Percentiles rank a stretch among this genome's conserved stretches.
Evolutionary conservation across 2,888 invertebrate species (phyloP).

Genomic region (Drosophila yooni): DNA sequence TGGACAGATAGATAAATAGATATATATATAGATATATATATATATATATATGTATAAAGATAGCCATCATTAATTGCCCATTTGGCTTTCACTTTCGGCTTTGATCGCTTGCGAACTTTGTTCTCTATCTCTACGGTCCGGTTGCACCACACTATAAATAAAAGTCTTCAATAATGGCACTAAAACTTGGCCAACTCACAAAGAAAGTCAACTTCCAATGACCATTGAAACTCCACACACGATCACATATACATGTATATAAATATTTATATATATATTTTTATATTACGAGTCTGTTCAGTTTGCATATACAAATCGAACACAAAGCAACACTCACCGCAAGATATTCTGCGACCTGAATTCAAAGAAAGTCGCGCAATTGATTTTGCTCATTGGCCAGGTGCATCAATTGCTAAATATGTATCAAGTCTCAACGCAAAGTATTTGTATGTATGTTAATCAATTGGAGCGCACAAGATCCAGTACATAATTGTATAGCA

Average conservation of each 20-base stretch:
- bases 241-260: neutral
- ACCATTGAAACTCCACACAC: slow-evolving; percentile 11
- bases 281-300: neutral
- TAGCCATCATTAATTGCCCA: slow-evolving; percentile 54
- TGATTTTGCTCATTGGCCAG: neutral
- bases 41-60: neutral
- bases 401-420: neutral
- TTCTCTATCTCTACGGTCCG: neutral
- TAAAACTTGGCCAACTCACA: slow-evolving; percentile 24
- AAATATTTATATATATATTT: neutral
- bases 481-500: neutral
- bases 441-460: neutral
- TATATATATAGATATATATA: neutral
- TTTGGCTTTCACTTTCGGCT: slow-evolving; percentile 53
- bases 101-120: slow-evolving; percentile 22
- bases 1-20: slow-evolving; percentile 6
- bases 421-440: neutral
- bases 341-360: slow-evolving; percentile 5
- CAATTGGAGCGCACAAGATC: neutral
- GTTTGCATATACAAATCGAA: slow-evolving; percentile 1
- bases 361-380: slow-evolving; percentile 10
- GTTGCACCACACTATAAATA: slow-evolving; percentile 11
- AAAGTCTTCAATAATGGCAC: slow-evolving; percentile 36
- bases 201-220: slow-evolving; percentile 32
- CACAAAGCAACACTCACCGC: neutral